A percentile compares a stretch with the other conserved stretches of the same genome.
Evolutionary conservation across 2,888 invertebrate genomes (phyloP).

Genomic region (Lomographa bimaculata): DNA sequence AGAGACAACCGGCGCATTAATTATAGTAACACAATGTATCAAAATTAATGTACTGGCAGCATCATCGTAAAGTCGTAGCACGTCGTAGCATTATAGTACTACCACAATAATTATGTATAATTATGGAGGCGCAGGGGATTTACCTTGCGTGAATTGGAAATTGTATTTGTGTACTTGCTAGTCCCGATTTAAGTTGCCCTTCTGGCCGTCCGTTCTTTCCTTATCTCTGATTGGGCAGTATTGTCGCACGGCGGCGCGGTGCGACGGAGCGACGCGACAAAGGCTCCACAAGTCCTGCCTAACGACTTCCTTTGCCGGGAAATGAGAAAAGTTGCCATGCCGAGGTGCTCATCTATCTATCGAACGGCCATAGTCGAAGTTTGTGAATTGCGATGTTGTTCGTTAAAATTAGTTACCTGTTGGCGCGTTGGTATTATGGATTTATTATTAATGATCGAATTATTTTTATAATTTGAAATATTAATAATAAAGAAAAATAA

Average conservation of each 20-base stretch:
- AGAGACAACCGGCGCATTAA: no score
- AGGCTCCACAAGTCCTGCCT: constrained; percentile 24
- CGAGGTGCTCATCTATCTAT: constrained; percentile 17
- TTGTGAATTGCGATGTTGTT: no score
- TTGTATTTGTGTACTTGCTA: no score
- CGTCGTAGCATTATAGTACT: neutral
- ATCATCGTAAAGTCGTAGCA: neutral
- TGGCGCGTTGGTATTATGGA: no score
- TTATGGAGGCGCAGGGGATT: no score
- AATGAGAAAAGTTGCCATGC: constrained; percentile 32
- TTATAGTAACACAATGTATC: neutral
- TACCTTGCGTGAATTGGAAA: no score
- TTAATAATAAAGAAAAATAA: no score
- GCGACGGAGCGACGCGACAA: constrained; percentile 11
- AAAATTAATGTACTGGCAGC: neutral
- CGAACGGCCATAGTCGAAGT: constrained; percentile 19
- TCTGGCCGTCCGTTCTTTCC: neutral
- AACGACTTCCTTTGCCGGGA: constrained; percentile 29
- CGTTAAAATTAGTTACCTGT: no score
- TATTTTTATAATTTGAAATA: no score
- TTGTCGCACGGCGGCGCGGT: constrained; percentile 2
- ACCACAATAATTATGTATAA: no score
- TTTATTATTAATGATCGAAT: no score
- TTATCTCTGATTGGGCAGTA: constrained; percentile 3
- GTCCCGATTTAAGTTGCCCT: no score